Base-by-base conservation (phyloP, 2,888 invertebrate genomes). In the Spisula subtruncata region DNA sequence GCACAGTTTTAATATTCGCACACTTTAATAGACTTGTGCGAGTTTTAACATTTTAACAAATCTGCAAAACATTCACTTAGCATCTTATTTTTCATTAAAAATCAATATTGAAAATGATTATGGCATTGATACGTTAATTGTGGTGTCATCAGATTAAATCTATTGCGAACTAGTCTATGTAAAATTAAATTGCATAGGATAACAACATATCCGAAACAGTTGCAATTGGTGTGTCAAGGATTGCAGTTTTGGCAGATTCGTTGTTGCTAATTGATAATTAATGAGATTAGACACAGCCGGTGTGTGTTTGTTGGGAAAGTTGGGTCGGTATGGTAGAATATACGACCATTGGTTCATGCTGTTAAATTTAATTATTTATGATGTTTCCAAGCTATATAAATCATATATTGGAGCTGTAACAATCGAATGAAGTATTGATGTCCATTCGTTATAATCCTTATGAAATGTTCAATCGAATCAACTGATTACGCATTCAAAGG, bases 271-370 rank as follows among this genome's bases (percentile, higher is more conserved):
- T 71, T 32, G 29, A 71, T 71, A 71, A 71, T 71, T 32, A 71
- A 71, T 71, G 71, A 32, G 14, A 71, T 29, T 12, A 29, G 10
- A 29, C 32, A 71, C 32, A 29, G n/a, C 10, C 32, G 18, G 29
- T 32, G 71, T 0, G 32, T 29, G 71, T 10, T 60, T 29, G 29
- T 71, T 0, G 12, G 32, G 32, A n/a, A 32, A 71, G 32, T 60
- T 60, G n/a, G 60, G 60, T 60, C n/a, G n/a, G n/a, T 6, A 60
- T 60, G 60, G 60, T n/a, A 60, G 18, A 60, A 60, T 60, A 60
- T 60, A 60, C 60, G 4, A 6, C 8, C 60, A 20, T 60, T 20
- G 6, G n/a, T n/a, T n/a, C n/a, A 60, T 60, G 20, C 18, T 60
- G 18, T 60, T n/a, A n/a, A 5, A 60, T n/a, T 8, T 60, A n/a